Evolutionary conservation across 2,113 vertebrate genomes (phyloP), one percentile per base, ranked within the genome.

Genomic region (Piliocolobus tephrosceles): DNA sequence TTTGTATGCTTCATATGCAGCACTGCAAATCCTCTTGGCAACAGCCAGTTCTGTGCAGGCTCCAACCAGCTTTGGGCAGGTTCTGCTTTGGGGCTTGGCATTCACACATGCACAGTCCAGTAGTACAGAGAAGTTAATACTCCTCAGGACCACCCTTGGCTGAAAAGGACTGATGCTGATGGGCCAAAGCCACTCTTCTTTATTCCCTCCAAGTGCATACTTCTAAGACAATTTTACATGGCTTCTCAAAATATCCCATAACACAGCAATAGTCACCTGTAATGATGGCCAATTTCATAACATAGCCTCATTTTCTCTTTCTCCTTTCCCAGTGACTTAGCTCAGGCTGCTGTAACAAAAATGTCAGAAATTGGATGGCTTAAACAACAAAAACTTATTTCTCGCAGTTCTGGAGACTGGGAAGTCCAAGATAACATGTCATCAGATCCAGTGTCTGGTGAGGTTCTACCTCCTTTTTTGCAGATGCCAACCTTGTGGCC

Each of bases 1-100:
- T 30, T 2, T 11, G 20, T 14, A 40, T 13, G 2, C 1, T 38
- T 79, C 61, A 64, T 3, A 1, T 9, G 6, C 25, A 87, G 18
- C 35, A 83, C 2, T 47, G 9, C 43, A 55, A 58, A 88, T 27
- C 13, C 20, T 58, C 40, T 30, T 10, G 68, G 23, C 11, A 25
- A 61, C 18, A 27, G 45, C 40, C 22, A 8, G 68, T 40, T 87
- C 68, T 35, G 2, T 12, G 25, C 4, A 43, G 20, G 25, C 6
- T 81, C 68, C 6, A 1, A 0, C 6, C 6, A 14, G 8, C 7
- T 58, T 20, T 70, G 40, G 18, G 5, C 1, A 13, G 6, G 55
- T 47, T 23, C 25, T 22, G 12, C 52, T 58, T 35, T 73, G 55
- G n/a, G 27, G 32, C 27, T 40, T 52, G 23, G 22, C 45, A 52